Conservation (phyloP, 2,113 vertebrate species). For the Tenebrosternarchus preto region DNA sequence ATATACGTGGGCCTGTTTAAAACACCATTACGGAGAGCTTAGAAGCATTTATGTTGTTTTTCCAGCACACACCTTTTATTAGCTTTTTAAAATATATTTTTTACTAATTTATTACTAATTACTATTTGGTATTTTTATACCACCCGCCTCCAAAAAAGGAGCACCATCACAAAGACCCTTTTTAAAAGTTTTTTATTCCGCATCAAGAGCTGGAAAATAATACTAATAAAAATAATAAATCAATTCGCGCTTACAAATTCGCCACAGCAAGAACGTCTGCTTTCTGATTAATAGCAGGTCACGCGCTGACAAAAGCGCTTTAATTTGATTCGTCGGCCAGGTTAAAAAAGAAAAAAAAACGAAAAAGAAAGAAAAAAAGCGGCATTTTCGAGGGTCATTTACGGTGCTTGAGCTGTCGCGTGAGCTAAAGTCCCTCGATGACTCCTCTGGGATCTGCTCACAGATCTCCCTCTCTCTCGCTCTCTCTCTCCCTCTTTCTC, state of each 20-base stretch:
- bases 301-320: conserved; percentile 66
- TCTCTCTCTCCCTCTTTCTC: background rate
- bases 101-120: background rate
- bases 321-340: conserved; percentile 71
- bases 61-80: background rate
- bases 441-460: conserved; percentile 71
- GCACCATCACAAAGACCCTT: conserved; percentile 40
- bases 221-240: conserved; percentile 35
- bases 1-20: no score
- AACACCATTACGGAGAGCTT: no score
- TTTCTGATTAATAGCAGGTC: conserved; percentile 66
- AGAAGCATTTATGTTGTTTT: background rate
- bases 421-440: conserved; percentile 72
- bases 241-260: conserved; percentile 62
- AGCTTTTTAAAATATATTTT: no score
- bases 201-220: conserved; percentile 20
- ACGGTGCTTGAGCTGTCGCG: conserved; percentile 66
- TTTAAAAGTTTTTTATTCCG: conserved; percentile 35
- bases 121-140: no score
- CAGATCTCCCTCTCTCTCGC: background rate
- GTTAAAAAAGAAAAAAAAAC: conserved; percentile 57
- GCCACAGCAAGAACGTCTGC: conserved; percentile 48
- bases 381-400: conserved; percentile 53
- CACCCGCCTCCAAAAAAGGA: conserved; percentile 44
- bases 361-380: conserved; percentile 55